Conservation (phyloP, 2,888 invertebrate species). For the Cantharis rufa region DNA sequence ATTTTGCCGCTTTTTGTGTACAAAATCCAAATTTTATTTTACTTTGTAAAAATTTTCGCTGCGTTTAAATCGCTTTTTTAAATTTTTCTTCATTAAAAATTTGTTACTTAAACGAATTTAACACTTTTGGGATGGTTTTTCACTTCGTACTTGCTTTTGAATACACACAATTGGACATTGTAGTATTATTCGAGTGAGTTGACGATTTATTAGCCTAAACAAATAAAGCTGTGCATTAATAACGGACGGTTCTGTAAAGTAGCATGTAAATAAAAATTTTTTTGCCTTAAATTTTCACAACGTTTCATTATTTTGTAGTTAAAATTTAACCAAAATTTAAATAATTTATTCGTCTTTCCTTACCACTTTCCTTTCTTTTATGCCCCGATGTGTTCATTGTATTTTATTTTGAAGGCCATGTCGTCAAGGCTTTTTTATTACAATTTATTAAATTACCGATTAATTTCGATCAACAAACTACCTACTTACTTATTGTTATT, state of each 20-base stretch:
- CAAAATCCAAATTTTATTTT: neutral
- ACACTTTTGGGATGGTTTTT: neutral
- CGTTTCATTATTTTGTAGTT: neutral
- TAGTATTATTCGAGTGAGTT: neutral
- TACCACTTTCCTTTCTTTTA: neutral
- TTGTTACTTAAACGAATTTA: neutral
- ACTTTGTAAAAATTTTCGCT: neutral
- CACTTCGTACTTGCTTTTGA: neutral
- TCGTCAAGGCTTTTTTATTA: neutral
- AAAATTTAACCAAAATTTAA: neutral
- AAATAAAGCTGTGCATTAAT: neutral
- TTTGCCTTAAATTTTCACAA: neutral
- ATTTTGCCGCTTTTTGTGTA: neutral
- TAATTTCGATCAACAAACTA: neutral
- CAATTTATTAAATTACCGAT: neutral
- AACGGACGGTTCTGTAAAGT: neutral
- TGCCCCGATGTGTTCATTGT: neutral
- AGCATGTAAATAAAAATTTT: neutral
- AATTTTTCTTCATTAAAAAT: neutral
- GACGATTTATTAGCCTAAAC: neutral
- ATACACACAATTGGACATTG: neutral
- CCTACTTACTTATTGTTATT: no score
- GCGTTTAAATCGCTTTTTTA: neutral
- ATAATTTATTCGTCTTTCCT: neutral
- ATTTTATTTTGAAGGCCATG: neutral